A percentile compares a stretch with the other conserved stretches of the same genome.
Evolutionary conservation across 2,797 vertebrate species (phyloP).

Genomic region (Chelidonichthys spinosus): DNA sequence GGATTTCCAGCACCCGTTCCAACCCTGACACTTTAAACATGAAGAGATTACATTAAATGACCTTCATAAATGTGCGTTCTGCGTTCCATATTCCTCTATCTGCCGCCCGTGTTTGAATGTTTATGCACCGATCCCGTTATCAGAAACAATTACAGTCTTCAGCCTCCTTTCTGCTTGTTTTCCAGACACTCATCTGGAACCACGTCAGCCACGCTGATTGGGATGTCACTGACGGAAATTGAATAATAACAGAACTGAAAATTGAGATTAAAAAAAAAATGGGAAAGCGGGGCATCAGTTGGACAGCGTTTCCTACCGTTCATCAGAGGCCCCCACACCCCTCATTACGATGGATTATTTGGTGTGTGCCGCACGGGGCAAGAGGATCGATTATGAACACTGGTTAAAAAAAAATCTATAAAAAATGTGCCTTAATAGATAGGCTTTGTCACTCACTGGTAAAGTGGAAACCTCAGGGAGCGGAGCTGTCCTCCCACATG

Average conservation of each 20-base stretch:
- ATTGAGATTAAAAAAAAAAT: constrained; percentile 35
- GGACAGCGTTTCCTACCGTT: constrained; percentile 46
- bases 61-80: background rate
- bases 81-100: background rate
- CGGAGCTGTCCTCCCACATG: constrained; percentile 61
- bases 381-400: constrained; percentile 68
- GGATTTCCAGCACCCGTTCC: too few species aligned
- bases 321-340: constrained; percentile 33
- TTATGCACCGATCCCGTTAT: constrained; percentile 35
- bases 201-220: constrained; percentile 29
- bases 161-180: constrained; percentile 24
- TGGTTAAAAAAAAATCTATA: constrained; percentile 51
- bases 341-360: constrained; percentile 74
- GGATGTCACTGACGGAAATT: constrained; percentile 37
- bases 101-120: constrained; percentile 18
- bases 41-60: constrained; percentile 4
- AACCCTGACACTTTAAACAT: background rate
- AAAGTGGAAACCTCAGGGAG: constrained; percentile 45
- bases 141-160: constrained; percentile 41
- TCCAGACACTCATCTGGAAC: constrained; percentile 40
- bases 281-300: constrained; percentile 27
- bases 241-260: constrained; percentile 23
- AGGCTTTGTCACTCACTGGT: constrained; percentile 69
- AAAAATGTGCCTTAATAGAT: constrained; percentile 66
- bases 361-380: constrained; percentile 46